These are phyloP conservation scores for Muscidifurax raptorellus DNA, from an alignment of 1,140 invertebrate species.

Conservation along the genomic window DNA sequence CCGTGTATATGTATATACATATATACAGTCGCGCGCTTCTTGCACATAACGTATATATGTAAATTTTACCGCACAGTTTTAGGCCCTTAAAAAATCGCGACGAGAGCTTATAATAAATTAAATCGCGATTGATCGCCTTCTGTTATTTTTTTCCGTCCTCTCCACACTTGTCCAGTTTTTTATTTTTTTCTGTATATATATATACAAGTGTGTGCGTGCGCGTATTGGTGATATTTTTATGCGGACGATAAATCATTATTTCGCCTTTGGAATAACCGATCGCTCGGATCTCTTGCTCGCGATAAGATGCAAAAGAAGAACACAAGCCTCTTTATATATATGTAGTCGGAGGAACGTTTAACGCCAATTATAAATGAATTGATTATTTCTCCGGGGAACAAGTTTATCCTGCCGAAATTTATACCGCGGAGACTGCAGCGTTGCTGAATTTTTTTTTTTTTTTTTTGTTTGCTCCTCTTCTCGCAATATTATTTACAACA, in stretches of 20 bases:
- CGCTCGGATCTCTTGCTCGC: conserved; percentile 38
- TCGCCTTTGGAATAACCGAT: conserved; percentile 38
- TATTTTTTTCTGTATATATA: neutral
- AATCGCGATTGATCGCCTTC: conserved; percentile 58
- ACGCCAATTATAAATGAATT: conserved; percentile 52
- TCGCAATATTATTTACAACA: neutral
- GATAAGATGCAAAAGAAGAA: conserved; percentile 51
- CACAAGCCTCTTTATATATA: conserved; percentile 21
- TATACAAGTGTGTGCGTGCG: neutral
- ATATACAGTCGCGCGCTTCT: neutral
- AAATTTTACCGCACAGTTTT: conserved; percentile 56
- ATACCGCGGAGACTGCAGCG: neutral
- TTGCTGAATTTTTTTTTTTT: too few relatives aligned
- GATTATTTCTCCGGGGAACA: conserved; percentile 37
- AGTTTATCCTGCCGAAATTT: conserved; percentile 9
- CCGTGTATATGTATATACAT: neutral
- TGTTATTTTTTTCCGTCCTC: neutral
- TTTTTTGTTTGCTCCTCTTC: too few relatives aligned
- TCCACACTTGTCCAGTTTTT: neutral
- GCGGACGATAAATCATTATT: conserved; percentile 48
- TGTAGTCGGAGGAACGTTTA: conserved; percentile 36
- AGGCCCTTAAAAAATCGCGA: conserved; percentile 53
- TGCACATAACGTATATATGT: conserved; percentile 29
- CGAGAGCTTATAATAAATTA: conserved; percentile 60
- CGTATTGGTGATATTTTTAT: neutral